A percentile compares a stretch with the other conserved stretches of the same genome.
phyloP scores from a whole-genome alignment of 2,113 vertebrate species.

The Crotalus viridis region DNA sequence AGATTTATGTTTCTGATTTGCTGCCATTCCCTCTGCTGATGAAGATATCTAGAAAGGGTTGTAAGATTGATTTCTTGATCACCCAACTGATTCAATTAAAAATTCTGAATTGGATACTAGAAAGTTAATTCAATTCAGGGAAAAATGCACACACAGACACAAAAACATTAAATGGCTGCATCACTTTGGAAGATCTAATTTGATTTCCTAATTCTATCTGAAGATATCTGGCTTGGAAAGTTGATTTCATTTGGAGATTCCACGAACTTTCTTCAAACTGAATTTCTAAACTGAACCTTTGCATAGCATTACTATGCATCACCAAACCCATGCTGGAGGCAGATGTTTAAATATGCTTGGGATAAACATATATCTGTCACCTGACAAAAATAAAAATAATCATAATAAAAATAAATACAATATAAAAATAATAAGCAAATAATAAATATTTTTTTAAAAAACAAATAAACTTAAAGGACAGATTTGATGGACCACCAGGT shows the following conservation, averaged over 20 bases:
- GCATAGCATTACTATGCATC: background rate
- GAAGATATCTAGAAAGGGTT: background rate
- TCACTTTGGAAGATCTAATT: background rate
- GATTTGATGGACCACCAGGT: background rate
- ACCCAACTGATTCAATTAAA: background rate
- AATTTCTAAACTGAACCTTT: background rate
- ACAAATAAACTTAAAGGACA: background rate
- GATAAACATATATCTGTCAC: background rate
- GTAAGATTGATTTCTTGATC: background rate
- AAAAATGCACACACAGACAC: background rate
- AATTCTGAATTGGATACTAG: background rate
- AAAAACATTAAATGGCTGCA: background rate
- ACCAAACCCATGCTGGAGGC: background rate
- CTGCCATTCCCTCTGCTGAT: background rate
- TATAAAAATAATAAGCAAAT: background rate
- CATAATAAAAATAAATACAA: background rate
- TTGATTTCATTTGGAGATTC: background rate
- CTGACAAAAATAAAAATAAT: background rate
- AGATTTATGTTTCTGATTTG: background rate
- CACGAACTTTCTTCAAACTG: background rate
- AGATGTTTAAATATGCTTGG: background rate
- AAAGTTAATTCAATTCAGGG: background rate
- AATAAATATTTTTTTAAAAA: background rate
- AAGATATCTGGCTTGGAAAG: background rate
- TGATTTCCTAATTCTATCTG: background rate